Percentiles rank a stretch among this genome's conserved stretches.
Conservation (phyloP, 2,113 vertebrate species). For the Oceanites oceanicus region DNA sequence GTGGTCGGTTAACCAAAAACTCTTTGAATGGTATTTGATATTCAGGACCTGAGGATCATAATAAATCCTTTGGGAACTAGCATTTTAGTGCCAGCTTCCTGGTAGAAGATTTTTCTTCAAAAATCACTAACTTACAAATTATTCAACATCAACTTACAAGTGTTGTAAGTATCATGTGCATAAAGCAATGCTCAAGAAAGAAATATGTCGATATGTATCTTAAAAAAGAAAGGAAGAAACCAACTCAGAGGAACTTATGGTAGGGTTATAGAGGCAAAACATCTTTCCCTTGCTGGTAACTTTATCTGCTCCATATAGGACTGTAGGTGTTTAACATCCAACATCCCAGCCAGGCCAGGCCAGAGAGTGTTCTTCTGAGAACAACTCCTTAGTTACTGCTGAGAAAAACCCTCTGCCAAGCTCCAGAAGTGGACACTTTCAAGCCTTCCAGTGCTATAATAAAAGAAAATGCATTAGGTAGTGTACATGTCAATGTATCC, state of each 20-base stretch:
- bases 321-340: not conserved
- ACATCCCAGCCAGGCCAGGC: not conserved
- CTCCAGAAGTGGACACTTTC: not conserved
- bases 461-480: not conserved
- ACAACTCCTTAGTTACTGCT: not conserved
- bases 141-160: not conserved
- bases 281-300: not conserved
- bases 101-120: not conserved
- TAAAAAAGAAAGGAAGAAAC: not conserved
- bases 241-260: not conserved
- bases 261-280: not conserved
- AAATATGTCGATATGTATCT: not conserved
- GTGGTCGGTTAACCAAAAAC: not conserved
- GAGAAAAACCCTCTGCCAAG: not conserved
- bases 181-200: not conserved
- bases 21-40: not conserved
- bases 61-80: not conserved
- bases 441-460: not conserved
- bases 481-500: not conserved
- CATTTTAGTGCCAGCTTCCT: not conserved
- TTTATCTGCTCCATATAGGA: not conserved
- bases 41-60: not conserved
- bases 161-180: rapidly evolving
- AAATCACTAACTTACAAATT: not conserved
- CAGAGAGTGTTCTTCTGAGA: not conserved